These are phyloP conservation scores for Scomber scombrus DNA, from an alignment of 2,113 vertebrate species.

Conservation along the genomic window DNA sequence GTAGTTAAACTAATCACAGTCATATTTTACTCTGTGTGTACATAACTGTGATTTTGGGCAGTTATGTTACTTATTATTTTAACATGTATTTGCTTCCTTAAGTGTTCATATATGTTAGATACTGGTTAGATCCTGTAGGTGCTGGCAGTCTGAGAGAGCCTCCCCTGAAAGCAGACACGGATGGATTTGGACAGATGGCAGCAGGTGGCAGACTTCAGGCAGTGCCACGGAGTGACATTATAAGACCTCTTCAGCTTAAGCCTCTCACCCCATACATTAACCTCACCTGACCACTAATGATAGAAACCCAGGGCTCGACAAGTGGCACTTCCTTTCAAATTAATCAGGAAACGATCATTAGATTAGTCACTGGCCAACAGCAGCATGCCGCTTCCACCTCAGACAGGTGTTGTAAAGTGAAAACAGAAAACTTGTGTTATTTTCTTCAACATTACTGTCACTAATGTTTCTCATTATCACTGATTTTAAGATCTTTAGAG, in stretches of 20 bases:
- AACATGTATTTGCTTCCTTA: background rate
- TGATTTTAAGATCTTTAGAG: background rate
- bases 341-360: background rate
- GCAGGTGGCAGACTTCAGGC: slow-evolving; percentile 82
- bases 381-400: background rate
- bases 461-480: background rate
- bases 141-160: slow-evolving; percentile 27
- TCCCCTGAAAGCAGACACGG: slow-evolving; percentile 83
- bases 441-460: background rate
- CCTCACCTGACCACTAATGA: slow-evolving; percentile 15
- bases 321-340: background rate
- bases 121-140: background rate
- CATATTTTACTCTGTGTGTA: background rate
- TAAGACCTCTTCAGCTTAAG: slow-evolving; percentile 52
- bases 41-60: background rate
- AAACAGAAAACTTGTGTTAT: background rate
- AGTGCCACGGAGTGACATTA: slow-evolving; percentile 54
- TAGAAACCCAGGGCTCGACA: background rate
- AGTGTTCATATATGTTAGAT: background rate
- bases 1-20: background rate
- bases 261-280: slow-evolving; percentile 21
- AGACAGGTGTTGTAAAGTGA: background rate
- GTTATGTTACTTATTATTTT: background rate
- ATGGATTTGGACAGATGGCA: slow-evolving; percentile 81
- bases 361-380: background rate